phyloP scores from a whole-genome alignment of 37 sponge, comb jelly and placozoan genomes.

The Ephydatia muelleri region DNA sequence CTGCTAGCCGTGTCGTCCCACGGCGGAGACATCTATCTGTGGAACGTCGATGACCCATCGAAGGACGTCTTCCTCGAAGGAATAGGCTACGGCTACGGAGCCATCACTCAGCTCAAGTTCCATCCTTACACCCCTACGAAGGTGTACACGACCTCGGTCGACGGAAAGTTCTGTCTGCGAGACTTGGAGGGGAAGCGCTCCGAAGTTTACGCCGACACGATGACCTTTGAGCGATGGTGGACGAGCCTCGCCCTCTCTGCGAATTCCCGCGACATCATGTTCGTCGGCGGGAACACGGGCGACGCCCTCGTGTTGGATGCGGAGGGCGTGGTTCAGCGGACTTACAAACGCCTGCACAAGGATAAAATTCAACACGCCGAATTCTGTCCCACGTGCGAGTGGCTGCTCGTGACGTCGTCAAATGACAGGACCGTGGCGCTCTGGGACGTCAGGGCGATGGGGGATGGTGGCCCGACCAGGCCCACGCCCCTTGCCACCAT shows the following conservation, averaged over 20 bases:
- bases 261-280: slow-evolving; percentile 4
- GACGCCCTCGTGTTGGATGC: slow-evolving; percentile 30
- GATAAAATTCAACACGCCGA: slow-evolving; percentile 62
- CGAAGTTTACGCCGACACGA: slow-evolving; percentile 47
- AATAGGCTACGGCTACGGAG: slow-evolving; percentile 59
- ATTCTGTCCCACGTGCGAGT: slow-evolving; percentile 42
- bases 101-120: slow-evolving; percentile 61
- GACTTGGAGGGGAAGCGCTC: slow-evolving; percentile 55
- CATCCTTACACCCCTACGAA: slow-evolving; percentile 27
- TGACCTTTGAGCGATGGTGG: slow-evolving; percentile 45
- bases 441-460: slow-evolving; percentile 61
- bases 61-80: slow-evolving; percentile 40
- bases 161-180: slow-evolving; percentile 51
- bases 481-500: slow-evolving; percentile 21
- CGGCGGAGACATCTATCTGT: slow-evolving; percentile 64
- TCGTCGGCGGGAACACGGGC: slow-evolving; percentile 56
- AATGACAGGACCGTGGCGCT: slow-evolving; percentile 48
- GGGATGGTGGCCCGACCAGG: not conserved
- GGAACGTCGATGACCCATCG: slow-evolving; percentile 33
- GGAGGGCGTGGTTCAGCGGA: not conserved
- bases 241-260: slow-evolving; percentile 18
- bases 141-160: slow-evolving; percentile 57
- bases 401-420: slow-evolving; percentile 57
- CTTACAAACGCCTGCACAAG: slow-evolving; percentile 45
- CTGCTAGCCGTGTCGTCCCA: slow-evolving; percentile 57